These are phyloP conservation scores for Eueremaeus valkanovi DNA, from an alignment of 2,888 invertebrate species.

Conservation along the genomic window DNA sequence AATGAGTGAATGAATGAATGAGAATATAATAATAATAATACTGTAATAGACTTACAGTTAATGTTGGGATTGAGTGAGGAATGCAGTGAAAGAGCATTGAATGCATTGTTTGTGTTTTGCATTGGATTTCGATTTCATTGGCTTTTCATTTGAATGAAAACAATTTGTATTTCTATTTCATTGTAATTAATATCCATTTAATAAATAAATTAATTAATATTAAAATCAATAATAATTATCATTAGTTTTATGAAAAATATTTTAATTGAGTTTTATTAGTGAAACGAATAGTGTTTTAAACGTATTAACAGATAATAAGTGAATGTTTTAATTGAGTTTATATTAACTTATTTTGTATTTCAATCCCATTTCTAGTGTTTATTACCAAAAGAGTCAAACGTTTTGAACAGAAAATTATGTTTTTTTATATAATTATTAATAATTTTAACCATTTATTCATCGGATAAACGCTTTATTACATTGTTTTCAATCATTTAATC, in stretches of 20 bases:
- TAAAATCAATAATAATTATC: background rate
- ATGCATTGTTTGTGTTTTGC: background rate
- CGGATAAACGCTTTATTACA: background rate
- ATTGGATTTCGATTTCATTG: background rate
- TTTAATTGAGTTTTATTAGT: no score
- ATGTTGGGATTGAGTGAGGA: background rate
- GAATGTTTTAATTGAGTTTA: no score
- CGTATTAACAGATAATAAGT: no score
- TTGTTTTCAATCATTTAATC: background rate
- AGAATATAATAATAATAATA: no score
- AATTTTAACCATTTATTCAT: slow-evolving; percentile 7
- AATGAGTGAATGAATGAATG: no score
- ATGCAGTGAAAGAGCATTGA: slow-evolving; percentile 10
- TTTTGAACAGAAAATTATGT: background rate
- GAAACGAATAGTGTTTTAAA: no score
- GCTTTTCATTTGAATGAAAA: background rate
- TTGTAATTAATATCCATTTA: background rate
- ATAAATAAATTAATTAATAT: background rate
- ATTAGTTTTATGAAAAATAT: background rate
- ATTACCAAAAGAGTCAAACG: background rate
- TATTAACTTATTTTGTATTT: background rate
- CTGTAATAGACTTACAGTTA: no score
- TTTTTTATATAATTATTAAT: background rate
- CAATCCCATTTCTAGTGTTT: background rate
- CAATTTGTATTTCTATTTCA: background rate